Percentiles rank a stretch among this genome's conserved stretches.
Evolutionary conservation across 2,113 vertebrate species (phyloP).

Genomic region (Ammodytes dubius): DNA sequence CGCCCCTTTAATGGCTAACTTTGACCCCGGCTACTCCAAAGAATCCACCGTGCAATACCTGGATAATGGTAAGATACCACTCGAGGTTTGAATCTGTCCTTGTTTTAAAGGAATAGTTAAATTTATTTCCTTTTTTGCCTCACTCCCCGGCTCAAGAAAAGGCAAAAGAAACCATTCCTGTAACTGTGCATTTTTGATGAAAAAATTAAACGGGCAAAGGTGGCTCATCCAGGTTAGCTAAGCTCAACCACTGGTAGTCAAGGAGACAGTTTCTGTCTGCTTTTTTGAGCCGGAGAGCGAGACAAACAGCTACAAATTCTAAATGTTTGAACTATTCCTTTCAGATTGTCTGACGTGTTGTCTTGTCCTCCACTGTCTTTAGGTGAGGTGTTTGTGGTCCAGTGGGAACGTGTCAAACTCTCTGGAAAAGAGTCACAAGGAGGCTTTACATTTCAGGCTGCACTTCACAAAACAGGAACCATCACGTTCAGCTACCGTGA

Average conservation of each 20-base stretch:
- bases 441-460: constrained; percentile 94
- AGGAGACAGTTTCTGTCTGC: too few species aligned
- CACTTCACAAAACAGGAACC: constrained; percentile 88
- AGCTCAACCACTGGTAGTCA: too few species aligned
- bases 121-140: background rate
- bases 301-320: too few species aligned
- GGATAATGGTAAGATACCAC: constrained; percentile 87
- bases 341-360: background rate
- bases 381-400: constrained; percentile 94
- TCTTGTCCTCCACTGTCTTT: constrained; percentile 19
- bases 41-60: constrained; percentile 91
- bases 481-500: constrained; percentile 94
- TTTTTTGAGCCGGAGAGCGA: too few species aligned
- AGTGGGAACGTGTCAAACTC: constrained; percentile 94
- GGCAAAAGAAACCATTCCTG: too few species aligned
- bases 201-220: too few species aligned
- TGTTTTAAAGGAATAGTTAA: background rate
- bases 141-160: background rate
- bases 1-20: constrained; percentile 95
- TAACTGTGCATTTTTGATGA: too few species aligned
- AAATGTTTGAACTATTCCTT: too few species aligned
- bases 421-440: constrained; percentile 89
- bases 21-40: constrained; percentile 91
- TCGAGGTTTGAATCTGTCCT: background rate
- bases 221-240: too few species aligned